Evolutionary conservation across 2,797 vertebrate species (phyloP), one percentile per base, ranked within the genome.

Genomic region (Myotis vivesi): DNA sequence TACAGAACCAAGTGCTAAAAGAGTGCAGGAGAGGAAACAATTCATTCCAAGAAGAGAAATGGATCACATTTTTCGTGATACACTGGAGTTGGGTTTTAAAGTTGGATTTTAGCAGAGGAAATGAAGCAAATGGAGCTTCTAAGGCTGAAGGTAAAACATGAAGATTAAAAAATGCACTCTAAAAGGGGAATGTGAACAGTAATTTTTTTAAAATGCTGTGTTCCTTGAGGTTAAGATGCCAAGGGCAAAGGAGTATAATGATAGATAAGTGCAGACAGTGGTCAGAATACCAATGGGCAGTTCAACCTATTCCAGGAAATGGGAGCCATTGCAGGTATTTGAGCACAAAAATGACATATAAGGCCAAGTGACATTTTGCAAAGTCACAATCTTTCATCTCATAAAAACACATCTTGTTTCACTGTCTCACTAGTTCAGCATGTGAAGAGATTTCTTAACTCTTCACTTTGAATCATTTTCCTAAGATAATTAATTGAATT

Each of bases 401-500:
- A 73, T 46, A 75, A 95, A 95, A 89, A 25, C 6, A 38, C 0
- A 23, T 44, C 16, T 85, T 68, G 20, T 86, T 57, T 93, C 13
- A 6, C 28, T 41, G 30, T 59, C 76, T 94, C 53, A 84, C 66
- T 79, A 91, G 79, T 68, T 95, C 73, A 87, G 59, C 69, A 75
- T 68, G 36, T 92, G 71, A 64, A 92, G 81, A 93, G 46, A 95
- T 91, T 91, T 89, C 88, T 88, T 90, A 95, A 36, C 64, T 92
- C 77, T 93, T 95, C 93, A 92, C 46, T 95, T 89, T 68, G 59
- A 85, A 82, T 93, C 55, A 95, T 95, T 96, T 95, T 92, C 49
- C 62, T 95, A 90, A 95, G 69, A 87, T 93, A 87, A 96, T 91
- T 94, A 95, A 93, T 64, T 91, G 87, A 94, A 89, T 77, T 83